Base-by-base conservation (phyloP, 2,888 invertebrate species). In the Stenolophus ochropezus region DNA sequence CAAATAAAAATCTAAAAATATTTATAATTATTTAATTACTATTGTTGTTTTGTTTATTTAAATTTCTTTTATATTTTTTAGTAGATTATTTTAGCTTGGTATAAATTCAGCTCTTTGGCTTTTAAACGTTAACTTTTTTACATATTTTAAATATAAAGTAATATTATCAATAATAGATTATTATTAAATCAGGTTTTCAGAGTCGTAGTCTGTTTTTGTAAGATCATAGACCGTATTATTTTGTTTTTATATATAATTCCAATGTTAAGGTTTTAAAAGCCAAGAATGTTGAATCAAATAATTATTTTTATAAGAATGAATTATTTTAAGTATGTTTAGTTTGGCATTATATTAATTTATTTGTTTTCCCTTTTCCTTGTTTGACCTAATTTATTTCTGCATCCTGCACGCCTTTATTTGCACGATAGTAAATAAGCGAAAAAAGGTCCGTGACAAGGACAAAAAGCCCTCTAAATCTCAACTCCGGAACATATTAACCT, bases 281-380 rank as follows among this genome's bases (percentile, higher is more conserved):
- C n/a, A n/a, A n/a, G n/a, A n/a, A n/a, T n/a, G n/a, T n/a, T n/a
- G n/a, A n/a, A n/a, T n/a, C n/a, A n/a, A n/a, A n/a, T n/a, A n/a
- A n/a, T 33, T 33, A 33, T 33, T 33, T 33, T 8, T 42, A n/a
- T n/a, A n/a, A n/a, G n/a, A n/a, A n/a, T n/a, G n/a, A n/a, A n/a
- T 42, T 42, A 42, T 42, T 42, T 42, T 73, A 73, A n/a, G 4
- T 49, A 74, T 58, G 18, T 73, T 73, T 49, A 49, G 47, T 42
- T 73, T 73, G 11, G 4, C 4, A n/a, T 73, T 73, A 49, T 49
- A 73, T 73, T 76, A 27, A 27, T 27, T 79, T 79, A 84, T 85
- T 86, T 85, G 82, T 85, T 83, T 84, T 83, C 83, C 82, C 82
- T 85, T 85, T 85, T 84, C 82, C 83, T 85, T 85, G 85, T 83